Percentiles rank a stretch among this genome's conserved stretches.
These are phyloP conservation scores for Oscheius sp. DNA, from an alignment of 2,888 invertebrate species.

Conservation along the genomic window DNA sequence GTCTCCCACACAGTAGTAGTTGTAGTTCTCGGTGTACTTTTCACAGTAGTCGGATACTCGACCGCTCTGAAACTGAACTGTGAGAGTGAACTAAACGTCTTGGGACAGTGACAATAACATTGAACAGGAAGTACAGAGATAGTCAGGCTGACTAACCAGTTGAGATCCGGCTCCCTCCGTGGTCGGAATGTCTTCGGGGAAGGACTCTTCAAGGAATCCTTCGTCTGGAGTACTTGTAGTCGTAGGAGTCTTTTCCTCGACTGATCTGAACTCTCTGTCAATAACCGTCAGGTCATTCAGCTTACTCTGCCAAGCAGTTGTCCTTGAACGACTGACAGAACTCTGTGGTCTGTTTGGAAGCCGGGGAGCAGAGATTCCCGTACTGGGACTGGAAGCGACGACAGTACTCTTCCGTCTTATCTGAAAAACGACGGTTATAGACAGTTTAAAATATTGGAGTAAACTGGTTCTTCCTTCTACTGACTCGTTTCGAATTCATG, in stretches of 20 bases:
- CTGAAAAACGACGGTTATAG: conserved; percentile 18
- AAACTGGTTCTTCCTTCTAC: no score
- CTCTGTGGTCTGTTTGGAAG: conserved; percentile 9
- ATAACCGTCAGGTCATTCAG: background rate
- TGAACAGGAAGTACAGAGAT: no score
- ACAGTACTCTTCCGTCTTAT: conserved; percentile 22
- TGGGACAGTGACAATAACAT: no score
- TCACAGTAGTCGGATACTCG: conserved; percentile 55
- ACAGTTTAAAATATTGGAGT: background rate
- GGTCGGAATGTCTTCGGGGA: conserved; percentile 3
- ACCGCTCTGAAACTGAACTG: conserved; percentile 10
- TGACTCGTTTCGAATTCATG: no score
- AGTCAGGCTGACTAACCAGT: background rate
- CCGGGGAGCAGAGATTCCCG: conserved; percentile 11
- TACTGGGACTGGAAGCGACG: conserved; percentile 13
- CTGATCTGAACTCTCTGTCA: background rate
- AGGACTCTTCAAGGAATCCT: conserved; percentile 22
- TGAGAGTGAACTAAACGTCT: background rate
- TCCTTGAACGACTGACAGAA: conserved; percentile 32
- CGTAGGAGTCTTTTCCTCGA: background rate
- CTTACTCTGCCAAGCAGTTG: conserved; percentile 23
- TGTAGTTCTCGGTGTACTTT: conserved; percentile 62
- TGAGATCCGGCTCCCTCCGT: conserved; percentile 17
- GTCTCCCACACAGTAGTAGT: conserved; percentile 61
- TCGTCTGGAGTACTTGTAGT: background rate